Base-by-base conservation (phyloP, 2,888 invertebrate genomes). In the Dicycla oo region DNA sequence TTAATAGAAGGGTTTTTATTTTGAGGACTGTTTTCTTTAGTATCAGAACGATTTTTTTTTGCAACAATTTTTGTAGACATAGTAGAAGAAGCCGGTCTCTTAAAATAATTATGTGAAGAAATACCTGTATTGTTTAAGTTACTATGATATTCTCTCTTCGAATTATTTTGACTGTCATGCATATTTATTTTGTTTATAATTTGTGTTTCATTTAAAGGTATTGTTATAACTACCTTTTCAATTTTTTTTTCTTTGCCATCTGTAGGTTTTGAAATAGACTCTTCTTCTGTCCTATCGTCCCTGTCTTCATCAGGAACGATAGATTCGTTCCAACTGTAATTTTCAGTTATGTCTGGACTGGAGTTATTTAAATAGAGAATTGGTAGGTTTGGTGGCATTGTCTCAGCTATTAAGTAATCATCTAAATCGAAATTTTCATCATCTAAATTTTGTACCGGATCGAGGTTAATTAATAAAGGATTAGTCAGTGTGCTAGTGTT, bases 1-100 rank as follows among this genome's bases (percentile, higher is more conserved):
- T 26, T 60, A 60, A 43, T 60, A 26, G 60, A 60, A 10, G 60
- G 26, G 43, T 60, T 60, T 60, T 60, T 60, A 60, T 60, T 60
- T 60, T 60, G 26, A 45, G 60, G 43, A 0, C 11, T 26, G 60
- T 60, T 43, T 60, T 60, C 60, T 60, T 60, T 60, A 60, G 2
- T 2, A 60, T 43, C 43, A 3, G 10, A 60, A 60, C 0, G 5
- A 10, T 10, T 26, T 43, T 43, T 60, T 43, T 43, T 43, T 5
- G 18, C 23, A 8, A 43, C 23, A 43, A 1, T 60, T 60, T 26
- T 60, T 60, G 60, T 43, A 60, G 26, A 43, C 2, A 18, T 26
- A 38, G 38, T 7, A 43, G 60, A 60, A 60, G 60, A 8, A 30
- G 30, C 30, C 11, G 18, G 60, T 11, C 40, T 60, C 60, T 60